Percentiles rank a stretch among this genome's conserved stretches.
Evolutionary conservation across 2,113 vertebrate genomes (phyloP).

Genomic region (Calcarius ornatus): DNA sequence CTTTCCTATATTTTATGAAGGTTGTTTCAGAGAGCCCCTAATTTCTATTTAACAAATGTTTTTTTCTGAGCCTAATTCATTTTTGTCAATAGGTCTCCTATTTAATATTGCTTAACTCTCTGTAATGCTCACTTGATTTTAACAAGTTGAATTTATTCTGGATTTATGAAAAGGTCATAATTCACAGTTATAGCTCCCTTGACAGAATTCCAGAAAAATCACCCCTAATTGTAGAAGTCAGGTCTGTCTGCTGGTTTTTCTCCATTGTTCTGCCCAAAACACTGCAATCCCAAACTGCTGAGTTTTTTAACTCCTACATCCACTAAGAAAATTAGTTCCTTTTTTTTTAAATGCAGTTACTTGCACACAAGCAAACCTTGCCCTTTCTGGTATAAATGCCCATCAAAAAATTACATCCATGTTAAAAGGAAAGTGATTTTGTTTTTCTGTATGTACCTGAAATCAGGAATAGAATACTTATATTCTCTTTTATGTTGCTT

Average conservation of each 20-base stretch:
- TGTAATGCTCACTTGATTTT: constrained; percentile 18
- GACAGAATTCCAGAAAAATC: neutral
- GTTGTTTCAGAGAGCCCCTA: neutral
- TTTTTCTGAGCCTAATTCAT: neutral
- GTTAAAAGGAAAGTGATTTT: neutral
- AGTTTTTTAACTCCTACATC: neutral
- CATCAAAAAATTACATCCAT: neutral
- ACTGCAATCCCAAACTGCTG: neutral
- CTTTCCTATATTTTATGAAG: constrained; percentile 10
- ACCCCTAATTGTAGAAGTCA: neutral
- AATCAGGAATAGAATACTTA: neutral
- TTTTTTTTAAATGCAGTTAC: neutral
- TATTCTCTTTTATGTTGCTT: neutral
- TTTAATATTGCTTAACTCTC: neutral
- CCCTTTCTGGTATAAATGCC: neutral
- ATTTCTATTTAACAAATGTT: constrained; percentile 28
- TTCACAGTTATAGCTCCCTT: neutral
- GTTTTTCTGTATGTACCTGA: neutral
- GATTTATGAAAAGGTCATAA: neutral
- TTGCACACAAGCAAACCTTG: neutral
- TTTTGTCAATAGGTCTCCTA: neutral
- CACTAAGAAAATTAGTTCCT: neutral
- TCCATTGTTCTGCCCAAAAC: neutral
- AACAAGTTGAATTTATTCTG: neutral
- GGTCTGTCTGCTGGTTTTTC: neutral